Conservation (phyloP, 2,888 invertebrate species). For the Nymphalis polychloros region DNA sequence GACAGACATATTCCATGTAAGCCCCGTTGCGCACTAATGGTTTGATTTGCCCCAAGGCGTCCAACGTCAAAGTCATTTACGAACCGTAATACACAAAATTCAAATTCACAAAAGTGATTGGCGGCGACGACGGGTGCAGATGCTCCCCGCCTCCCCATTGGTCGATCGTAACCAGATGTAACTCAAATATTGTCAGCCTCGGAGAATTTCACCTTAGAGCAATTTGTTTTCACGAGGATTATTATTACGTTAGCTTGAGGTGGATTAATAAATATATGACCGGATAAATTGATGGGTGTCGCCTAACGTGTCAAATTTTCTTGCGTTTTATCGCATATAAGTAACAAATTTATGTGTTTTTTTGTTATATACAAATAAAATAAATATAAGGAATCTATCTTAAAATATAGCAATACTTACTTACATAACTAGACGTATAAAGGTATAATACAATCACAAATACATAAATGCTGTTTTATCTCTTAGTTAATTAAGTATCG, state of each 20-base stretch:
- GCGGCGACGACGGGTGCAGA: conserved; percentile 46
- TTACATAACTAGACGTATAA: no score
- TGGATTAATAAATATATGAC: conserved; percentile 70
- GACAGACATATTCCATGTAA: neutral
- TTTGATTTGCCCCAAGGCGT: conserved; percentile 51
- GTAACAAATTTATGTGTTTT: neutral
- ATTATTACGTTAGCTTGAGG: conserved; percentile 72
- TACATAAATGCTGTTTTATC: no score
- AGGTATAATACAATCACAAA: no score
- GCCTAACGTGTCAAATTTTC: neutral
- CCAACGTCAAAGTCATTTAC: conserved; percentile 50
- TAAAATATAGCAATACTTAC: no score
- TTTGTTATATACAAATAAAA: neutral
- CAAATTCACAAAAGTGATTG: conserved; percentile 60
- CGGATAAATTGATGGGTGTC: conserved; percentile 25
- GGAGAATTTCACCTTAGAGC: conserved; percentile 69
- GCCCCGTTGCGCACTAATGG: conserved; percentile 29
- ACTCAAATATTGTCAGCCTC: conserved; percentile 78
- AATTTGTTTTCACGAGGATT: conserved; percentile 74
- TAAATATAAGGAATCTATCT: no score
- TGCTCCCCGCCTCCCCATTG: conserved; percentile 56
- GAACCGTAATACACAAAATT: conserved; percentile 65
- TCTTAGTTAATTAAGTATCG: no score
- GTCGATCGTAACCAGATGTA: conserved; percentile 70
- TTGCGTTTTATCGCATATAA: neutral